A percentile compares a stretch with the other conserved stretches of the same genome.
These are phyloP conservation scores for Callyntrura guangdongensis DNA, from an alignment of 2,888 invertebrate species.

Conservation along the genomic window DNA sequence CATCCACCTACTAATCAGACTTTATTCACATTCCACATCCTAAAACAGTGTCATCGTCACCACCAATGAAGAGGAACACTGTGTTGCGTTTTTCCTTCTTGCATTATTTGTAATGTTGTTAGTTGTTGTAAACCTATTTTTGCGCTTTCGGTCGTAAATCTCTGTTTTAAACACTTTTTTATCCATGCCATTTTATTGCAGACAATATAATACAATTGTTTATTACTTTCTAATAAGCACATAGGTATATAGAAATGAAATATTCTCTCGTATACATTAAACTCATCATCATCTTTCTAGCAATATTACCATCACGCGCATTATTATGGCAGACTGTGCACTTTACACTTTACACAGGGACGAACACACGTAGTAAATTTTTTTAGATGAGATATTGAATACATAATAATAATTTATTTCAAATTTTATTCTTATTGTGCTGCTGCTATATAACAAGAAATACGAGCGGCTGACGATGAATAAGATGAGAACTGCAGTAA, in stretches of 20 bases:
- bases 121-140: conserved; percentile 55
- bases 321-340: conserved; percentile 11
- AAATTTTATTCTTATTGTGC: background rate
- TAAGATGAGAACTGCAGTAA: background rate
- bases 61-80: background rate
- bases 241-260: background rate
- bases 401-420: conserved; percentile 31
- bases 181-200: conserved; percentile 63
- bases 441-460: background rate
- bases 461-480: background rate
- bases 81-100: conserved; percentile 2
- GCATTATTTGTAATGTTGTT: background rate
- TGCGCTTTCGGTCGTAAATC: conserved; percentile 65
- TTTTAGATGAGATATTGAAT: conserved; percentile 37
- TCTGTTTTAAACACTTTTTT: conserved; percentile 72
- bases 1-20: background rate
- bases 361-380: conserved; percentile 17
- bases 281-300: background rate
- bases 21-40: too few relatives aligned
- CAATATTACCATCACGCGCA: conserved; percentile 3
- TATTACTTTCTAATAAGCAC: conserved; percentile 31
- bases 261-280: background rate
- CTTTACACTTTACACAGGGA: conserved; percentile 16
- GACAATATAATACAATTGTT: conserved; percentile 71
- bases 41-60: conserved; percentile 24